Percentiles rank a stretch among this genome's conserved stretches.
phyloP scores from a whole-genome alignment of 2,888 invertebrate species.

The Epinotia brunnichana region DNA sequence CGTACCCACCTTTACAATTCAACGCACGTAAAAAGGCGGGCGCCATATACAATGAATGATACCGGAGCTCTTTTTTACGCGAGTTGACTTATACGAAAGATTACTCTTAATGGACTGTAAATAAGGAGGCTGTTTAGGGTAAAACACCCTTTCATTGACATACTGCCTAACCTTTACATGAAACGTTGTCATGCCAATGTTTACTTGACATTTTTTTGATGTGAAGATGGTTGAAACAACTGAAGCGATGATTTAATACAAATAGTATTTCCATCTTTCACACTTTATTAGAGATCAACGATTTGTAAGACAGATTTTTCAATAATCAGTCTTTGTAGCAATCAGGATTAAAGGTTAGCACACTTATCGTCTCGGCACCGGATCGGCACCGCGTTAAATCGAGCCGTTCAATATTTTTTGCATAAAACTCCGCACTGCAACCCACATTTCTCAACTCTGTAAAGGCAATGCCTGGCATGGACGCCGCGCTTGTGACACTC shows the following conservation, averaged over 20 bases:
- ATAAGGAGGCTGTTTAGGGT: neutral
- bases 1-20: no score
- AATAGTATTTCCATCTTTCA: neutral
- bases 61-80: no score
- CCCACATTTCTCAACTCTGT: no score
- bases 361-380: no score
- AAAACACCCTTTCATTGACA: neutral
- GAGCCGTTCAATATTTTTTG: no score
- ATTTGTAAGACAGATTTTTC: neutral
- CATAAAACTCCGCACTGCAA: no score
- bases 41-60: no score
- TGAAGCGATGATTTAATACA: neutral
- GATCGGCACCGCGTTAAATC: no score
- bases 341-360: neutral
- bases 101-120: conserved; percentile 1
- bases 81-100: neutral
- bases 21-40: no score
- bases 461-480: no score
- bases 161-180: neutral
- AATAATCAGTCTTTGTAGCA: conserved; percentile 2
- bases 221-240: neutral
- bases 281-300: neutral
- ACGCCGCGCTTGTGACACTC: no score
- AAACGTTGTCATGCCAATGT: neutral
- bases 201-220: no score